phyloP scores from a whole-genome alignment of 2,797 vertebrate species.

The Bryconaethiops microstoma region DNA sequence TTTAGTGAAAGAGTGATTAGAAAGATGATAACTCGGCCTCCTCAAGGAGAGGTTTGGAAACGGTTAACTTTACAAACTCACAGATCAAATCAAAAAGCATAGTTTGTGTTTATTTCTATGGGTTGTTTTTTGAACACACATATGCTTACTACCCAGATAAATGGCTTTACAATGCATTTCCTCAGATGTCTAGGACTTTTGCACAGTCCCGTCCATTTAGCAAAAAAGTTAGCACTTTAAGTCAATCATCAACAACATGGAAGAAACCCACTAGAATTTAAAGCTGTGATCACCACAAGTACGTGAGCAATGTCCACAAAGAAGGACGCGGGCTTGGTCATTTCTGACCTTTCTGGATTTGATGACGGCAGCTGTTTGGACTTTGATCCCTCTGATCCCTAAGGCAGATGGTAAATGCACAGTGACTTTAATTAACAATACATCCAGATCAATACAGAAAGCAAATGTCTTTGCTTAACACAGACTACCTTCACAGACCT shows the following conservation, averaged over 20 bases:
- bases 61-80: too few relatives aligned
- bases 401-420: not conserved
- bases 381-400: constrained; percentile 3
- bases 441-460: not conserved
- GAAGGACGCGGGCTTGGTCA: not conserved
- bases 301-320: not conserved
- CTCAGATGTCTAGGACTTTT: not conserved
- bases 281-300: not conserved
- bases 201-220: not conserved
- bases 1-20: too few relatives aligned
- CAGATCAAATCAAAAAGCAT: too few relatives aligned
- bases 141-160: too few relatives aligned
- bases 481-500: not conserved
- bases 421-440: not conserved
- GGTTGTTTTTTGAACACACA: too few relatives aligned
- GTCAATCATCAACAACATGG: not conserved
- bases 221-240: too few relatives aligned
- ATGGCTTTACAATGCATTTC: too few relatives aligned
- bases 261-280: not conserved
- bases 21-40: too few relatives aligned
- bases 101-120: too few relatives aligned
- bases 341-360: constrained; percentile 16
- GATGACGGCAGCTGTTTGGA: not conserved
- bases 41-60: too few relatives aligned
- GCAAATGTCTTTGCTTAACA: not conserved